These are phyloP conservation scores for Neuroterus valhalla DNA, from an alignment of 1,140 invertebrate genomes.

Conservation along the genomic window DNA sequence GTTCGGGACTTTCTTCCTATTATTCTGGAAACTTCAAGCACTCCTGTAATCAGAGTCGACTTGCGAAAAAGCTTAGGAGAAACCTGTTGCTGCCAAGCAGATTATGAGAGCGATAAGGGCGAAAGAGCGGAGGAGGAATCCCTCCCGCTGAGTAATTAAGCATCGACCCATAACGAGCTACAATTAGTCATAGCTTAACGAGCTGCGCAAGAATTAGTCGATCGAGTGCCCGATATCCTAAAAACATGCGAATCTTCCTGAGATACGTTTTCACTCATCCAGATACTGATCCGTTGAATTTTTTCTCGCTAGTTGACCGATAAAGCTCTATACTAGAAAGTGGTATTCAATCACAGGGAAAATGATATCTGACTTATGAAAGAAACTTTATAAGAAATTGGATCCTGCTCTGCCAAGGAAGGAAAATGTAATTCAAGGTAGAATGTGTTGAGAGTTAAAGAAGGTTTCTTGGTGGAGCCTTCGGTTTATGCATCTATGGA, in stretches of 20 bases:
- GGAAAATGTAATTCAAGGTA: too few relatives aligned
- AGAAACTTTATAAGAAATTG: too few relatives aligned
- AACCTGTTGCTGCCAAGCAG: conserved; percentile 53
- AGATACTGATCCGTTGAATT: neutral
- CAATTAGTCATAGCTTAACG: conserved; percentile 72
- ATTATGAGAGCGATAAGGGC: conserved; percentile 60
- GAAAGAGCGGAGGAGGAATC: conserved; percentile 62
- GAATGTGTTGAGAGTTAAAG: neutral
- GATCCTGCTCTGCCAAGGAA: too few relatives aligned
- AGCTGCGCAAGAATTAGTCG: conserved; percentile 62
- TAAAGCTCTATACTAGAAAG: neutral
- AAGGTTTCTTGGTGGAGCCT: conserved; percentile 10
- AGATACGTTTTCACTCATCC: neutral
- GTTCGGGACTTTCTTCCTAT: too few relatives aligned
- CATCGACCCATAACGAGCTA: conserved; percentile 70
- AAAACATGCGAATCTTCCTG: conserved; percentile 35
- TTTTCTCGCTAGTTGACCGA: neutral
- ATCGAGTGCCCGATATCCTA: conserved; percentile 58
- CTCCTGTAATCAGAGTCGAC: neutral
- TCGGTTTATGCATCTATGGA: conserved; percentile 49
- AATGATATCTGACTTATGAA: too few relatives aligned
- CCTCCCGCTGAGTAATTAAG: conserved; percentile 69
- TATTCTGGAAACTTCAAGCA: neutral
- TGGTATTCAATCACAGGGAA: too few relatives aligned
- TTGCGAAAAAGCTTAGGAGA: conserved; percentile 37